phyloP scores from a whole-genome alignment of 2,797 vertebrate genomes.

The Darevskia nairensis region DNA sequence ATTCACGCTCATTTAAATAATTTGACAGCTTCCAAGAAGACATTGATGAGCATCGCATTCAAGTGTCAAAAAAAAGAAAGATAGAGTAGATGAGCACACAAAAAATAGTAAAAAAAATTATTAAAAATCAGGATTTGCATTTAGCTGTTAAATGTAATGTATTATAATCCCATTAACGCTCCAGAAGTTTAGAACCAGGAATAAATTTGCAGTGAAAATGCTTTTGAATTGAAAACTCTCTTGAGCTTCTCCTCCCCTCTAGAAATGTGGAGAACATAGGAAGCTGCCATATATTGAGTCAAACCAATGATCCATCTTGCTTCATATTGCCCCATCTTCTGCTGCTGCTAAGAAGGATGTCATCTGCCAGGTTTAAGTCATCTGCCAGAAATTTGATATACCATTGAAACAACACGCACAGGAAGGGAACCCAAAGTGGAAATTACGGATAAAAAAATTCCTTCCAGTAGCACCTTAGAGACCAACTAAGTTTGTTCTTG shows the following conservation, averaged over 20 bases:
- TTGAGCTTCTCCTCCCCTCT: not conserved
- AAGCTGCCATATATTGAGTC: no score
- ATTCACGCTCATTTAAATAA: conserved; percentile 67
- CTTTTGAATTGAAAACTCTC: not conserved
- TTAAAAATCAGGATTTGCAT: conserved; percentile 38
- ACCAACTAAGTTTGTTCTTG: no score
- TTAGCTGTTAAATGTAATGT: conserved; percentile 53
- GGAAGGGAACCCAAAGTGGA: not conserved
- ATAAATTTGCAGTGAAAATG: conserved; percentile 50
- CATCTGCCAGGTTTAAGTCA: not conserved
- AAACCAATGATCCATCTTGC: no score
- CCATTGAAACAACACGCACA: not conserved
- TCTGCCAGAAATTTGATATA: not conserved
- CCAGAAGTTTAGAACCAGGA: conserved; percentile 55
- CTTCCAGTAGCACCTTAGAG: no score
- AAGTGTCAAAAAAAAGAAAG: conserved; percentile 67
- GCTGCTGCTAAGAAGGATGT: not conserved
- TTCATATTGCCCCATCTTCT: not conserved
- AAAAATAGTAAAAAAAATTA: conserved; percentile 48
- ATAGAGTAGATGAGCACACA: conserved; percentile 55
- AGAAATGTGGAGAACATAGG: not conserved
- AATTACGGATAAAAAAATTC: not conserved
- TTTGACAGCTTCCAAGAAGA: conserved; percentile 68
- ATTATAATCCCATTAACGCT: conserved; percentile 25
- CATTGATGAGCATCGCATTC: conserved; percentile 53